Conservation (phyloP, 2,888 invertebrate genomes). For the Tetragnatha montana region DNA sequence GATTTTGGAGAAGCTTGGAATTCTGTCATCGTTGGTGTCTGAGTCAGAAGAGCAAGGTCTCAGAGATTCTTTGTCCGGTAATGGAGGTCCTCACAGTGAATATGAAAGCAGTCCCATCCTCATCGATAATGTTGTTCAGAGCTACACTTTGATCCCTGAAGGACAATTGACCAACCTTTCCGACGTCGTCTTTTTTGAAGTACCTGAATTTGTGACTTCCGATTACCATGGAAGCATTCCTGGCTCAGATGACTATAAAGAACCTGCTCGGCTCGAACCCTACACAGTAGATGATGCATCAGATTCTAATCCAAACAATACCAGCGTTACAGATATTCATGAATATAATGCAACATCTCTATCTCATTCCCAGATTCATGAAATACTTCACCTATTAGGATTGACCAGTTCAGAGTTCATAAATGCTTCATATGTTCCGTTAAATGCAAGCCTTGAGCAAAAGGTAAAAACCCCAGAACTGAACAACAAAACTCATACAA, state of each 20-base stretch:
- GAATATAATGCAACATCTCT: slow-evolving; percentile 26
- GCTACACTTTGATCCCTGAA: not conserved
- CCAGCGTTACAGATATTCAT: not conserved
- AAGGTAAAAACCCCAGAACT: not conserved
- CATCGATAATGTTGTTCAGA: slow-evolving; percentile 34
- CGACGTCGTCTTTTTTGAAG: slow-evolving; percentile 43
- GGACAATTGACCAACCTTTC: slow-evolving; percentile 13
- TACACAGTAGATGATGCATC: not conserved
- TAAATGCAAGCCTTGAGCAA: not conserved
- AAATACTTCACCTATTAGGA: slow-evolving; percentile 40
- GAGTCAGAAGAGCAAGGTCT: not conserved
- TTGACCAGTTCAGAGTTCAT: not conserved
- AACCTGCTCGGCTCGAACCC: not conserved
- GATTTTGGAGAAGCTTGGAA: slow-evolving; percentile 55
- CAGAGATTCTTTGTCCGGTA: not conserved
- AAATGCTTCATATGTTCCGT: not conserved
- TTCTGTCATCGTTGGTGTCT: slow-evolving; percentile 41
- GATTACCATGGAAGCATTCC: slow-evolving; percentile 51
- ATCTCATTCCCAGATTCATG: slow-evolving; percentile 18
- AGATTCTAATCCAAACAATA: not conserved
- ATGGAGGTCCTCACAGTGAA: slow-evolving; percentile 12
- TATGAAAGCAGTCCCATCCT: slow-evolving; percentile 12
- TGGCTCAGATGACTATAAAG: not conserved
- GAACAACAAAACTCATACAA: not conserved
- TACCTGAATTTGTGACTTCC: slow-evolving; percentile 50